Conservation (phyloP, 2,888 invertebrate genomes). For the Thyatira batis region DNA sequence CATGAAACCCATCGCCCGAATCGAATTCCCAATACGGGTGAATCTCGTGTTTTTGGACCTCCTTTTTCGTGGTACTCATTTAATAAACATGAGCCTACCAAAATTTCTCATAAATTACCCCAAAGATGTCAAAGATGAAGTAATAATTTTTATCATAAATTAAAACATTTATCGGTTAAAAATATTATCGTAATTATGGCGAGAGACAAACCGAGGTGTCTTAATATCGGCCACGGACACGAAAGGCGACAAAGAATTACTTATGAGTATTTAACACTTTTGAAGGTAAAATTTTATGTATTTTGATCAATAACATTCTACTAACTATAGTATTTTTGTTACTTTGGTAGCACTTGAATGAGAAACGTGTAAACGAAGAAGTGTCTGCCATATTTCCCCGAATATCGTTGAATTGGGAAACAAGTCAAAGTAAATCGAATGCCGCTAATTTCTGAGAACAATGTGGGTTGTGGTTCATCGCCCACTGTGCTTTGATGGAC, state of each 20-base stretch:
- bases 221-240: constrained; percentile 41
- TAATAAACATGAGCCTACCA: constrained; percentile 43
- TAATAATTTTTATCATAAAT: constrained; percentile 38
- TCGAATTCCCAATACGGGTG: constrained; percentile 23
- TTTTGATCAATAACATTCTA: constrained; percentile 23
- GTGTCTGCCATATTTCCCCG: constrained; percentile 36
- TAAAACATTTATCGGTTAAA: constrained; percentile 38
- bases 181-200: constrained; percentile 30
- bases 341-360: too few species aligned
- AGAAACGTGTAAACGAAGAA: too few species aligned
- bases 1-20: constrained; percentile 23
- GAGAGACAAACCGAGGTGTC: constrained; percentile 34
- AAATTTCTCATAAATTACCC: constrained; percentile 43
- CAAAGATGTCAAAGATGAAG: constrained; percentile 46
- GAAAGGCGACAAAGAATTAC: constrained; percentile 1
- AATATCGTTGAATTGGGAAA: constrained; percentile 53
- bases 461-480: constrained; percentile 43
- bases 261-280: background rate
- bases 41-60: constrained; percentile 28
- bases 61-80: constrained; percentile 30
- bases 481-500: constrained; percentile 26
- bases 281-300: constrained; percentile 17
- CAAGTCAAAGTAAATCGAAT: constrained; percentile 59
- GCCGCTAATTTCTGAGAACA: constrained; percentile 70
- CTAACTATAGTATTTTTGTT: too few species aligned